phyloP scores from a whole-genome alignment of 2,797 vertebrate genomes.

The Diceros bicornis region DNA sequence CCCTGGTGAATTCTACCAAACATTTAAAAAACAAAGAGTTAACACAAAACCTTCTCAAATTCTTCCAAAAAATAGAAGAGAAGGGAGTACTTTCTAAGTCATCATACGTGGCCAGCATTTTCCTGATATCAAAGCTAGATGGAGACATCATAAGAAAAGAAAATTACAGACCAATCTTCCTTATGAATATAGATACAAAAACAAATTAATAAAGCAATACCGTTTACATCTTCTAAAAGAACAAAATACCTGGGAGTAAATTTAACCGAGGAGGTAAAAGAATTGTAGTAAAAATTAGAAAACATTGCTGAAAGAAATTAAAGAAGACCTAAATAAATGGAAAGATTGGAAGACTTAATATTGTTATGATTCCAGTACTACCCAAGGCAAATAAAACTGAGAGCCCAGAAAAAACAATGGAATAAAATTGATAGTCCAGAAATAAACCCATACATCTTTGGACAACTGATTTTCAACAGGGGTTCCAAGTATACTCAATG shows the following conservation, averaged over 20 bases:
- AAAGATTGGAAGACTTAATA: background rate
- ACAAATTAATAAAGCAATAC: background rate
- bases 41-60: background rate
- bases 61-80: background rate
- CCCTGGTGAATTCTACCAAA: background rate
- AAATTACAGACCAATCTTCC: background rate
- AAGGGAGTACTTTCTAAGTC: background rate
- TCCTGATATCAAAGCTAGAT: background rate
- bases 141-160: background rate
- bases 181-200: background rate
- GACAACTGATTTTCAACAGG: background rate
- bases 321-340: background rate
- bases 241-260: background rate
- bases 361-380: background rate
- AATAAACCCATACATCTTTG: background rate
- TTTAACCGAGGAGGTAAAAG: background rate
- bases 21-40: background rate
- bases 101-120: background rate
- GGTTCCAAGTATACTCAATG: background rate
- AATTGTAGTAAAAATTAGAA: background rate
- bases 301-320: background rate
- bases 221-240: background rate
- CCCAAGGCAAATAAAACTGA: background rate
- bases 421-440: background rate
- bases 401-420: background rate